These are phyloP conservation scores for Microcebus ravelobensis DNA, from an alignment of 2,113 vertebrate species.

Conservation along the genomic window DNA sequence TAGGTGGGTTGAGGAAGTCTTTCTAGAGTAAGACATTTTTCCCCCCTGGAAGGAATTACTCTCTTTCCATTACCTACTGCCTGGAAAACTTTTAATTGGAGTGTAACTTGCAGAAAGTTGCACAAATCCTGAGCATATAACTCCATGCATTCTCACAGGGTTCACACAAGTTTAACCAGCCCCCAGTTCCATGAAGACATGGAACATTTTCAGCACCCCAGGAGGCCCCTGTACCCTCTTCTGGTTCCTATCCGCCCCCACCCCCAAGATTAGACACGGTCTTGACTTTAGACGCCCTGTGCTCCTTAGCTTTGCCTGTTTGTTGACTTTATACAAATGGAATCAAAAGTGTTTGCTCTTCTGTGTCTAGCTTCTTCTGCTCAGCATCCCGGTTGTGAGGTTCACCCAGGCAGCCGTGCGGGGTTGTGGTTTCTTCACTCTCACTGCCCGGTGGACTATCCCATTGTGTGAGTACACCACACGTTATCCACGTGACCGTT, in stretches of 20 bases:
- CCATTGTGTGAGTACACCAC: not conserved
- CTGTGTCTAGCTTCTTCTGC: not conserved
- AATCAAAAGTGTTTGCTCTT: not conserved
- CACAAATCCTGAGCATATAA: not conserved
- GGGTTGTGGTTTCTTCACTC: not conserved
- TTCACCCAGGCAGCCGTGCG: not conserved
- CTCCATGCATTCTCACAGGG: not conserved
- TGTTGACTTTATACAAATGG: not conserved
- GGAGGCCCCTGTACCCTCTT: not conserved
- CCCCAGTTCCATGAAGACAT: not conserved
- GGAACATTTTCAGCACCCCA: not conserved
- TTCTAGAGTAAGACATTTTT: not conserved
- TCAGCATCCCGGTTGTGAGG: not conserved
- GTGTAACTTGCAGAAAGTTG: not conserved
- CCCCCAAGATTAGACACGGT: not conserved
- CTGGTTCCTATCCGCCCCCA: too few relatives aligned
- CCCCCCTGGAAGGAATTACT: not conserved
- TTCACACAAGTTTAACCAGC: not conserved
- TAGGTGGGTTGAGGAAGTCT: not conserved
- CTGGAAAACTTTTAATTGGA: not conserved
- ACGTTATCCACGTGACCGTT: too few relatives aligned
- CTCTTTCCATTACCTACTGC: not conserved
- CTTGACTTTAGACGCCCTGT: not conserved
- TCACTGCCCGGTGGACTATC: not conserved
- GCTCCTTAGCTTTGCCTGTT: not conserved